A percentile compares a stretch with the other conserved stretches of the same genome.
These are phyloP conservation scores for Vultur gryphus DNA, from an alignment of 2,797 vertebrate genomes.

Conservation along the genomic window DNA sequence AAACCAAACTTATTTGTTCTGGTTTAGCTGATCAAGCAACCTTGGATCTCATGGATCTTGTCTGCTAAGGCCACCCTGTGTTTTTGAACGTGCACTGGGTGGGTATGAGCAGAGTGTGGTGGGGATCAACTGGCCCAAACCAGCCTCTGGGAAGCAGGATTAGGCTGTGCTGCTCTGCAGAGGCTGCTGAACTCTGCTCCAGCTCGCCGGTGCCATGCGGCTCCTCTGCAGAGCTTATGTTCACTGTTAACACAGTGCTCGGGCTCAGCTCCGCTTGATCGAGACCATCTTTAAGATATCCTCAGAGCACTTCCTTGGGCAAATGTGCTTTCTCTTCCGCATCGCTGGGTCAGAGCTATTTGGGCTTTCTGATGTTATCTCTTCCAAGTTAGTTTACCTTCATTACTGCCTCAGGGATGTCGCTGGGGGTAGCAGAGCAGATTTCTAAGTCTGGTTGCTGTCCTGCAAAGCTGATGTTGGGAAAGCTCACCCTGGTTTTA, in stretches of 20 bases:
- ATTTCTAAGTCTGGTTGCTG: not conserved
- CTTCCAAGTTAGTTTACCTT: not conserved
- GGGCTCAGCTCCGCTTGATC: not conserved
- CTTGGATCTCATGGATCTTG: not conserved
- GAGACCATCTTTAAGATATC: not conserved
- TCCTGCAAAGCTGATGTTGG: not conserved
- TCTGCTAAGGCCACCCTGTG: not conserved
- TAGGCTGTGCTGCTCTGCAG: not conserved
- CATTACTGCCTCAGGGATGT: not conserved
- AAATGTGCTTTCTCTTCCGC: not conserved
- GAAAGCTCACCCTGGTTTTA: constrained; percentile 67
- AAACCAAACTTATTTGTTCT: not conserved
- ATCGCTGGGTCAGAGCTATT: not conserved
- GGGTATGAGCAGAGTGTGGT: not conserved
- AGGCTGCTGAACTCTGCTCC: not conserved
- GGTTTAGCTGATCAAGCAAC: not conserved
- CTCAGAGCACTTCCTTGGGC: not conserved
- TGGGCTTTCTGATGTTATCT: not conserved
- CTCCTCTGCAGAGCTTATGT: not conserved
- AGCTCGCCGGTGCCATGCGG: fast-evolving
- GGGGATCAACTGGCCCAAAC: not conserved
- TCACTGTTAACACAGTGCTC: not conserved
- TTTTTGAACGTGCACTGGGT: not conserved
- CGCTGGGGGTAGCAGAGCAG: not conserved
- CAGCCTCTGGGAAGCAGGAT: not conserved